Evolutionary conservation across 53 echinoderm and acorn worm genomes (phyloP).

Genomic region (Holothuria leucospilota): DNA sequence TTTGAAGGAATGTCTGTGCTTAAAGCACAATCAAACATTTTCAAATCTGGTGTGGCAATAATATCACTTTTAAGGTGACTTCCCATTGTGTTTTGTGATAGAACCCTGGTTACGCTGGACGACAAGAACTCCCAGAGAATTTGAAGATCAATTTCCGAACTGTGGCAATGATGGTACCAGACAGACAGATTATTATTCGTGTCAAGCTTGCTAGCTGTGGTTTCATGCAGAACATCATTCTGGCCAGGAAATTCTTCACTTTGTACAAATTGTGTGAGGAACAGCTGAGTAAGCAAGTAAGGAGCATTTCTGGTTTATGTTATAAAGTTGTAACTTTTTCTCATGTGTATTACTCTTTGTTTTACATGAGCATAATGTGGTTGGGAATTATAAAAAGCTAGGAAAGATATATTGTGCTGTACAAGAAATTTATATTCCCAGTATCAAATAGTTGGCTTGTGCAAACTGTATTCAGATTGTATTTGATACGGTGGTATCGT

Average conservation of each 20-base stretch:
- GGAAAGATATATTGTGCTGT: too few relatives aligned
- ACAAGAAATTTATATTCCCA: too few relatives aligned
- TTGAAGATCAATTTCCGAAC: conserved; percentile 99
- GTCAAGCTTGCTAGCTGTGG: conserved; percentile 99
- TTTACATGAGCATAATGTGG: too few relatives aligned
- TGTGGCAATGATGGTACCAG: conserved; percentile 99
- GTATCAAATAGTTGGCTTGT: too few relatives aligned
- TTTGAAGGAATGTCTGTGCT: too few relatives aligned
- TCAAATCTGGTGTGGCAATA: too few relatives aligned
- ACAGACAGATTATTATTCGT: conserved; percentile 98
- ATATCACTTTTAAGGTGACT: too few relatives aligned
- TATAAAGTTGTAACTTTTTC: not conserved
- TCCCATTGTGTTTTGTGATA: not conserved
- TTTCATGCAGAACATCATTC: conserved; percentile 98
- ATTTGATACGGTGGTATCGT: too few relatives aligned
- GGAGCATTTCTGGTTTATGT: not conserved
- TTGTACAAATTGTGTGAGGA: conserved; percentile 99
- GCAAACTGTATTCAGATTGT: too few relatives aligned
- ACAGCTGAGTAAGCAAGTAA: conserved; percentile 97
- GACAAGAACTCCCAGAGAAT: conserved; percentile 98
- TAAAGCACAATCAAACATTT: too few relatives aligned
- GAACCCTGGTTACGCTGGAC: conserved; percentile 99
- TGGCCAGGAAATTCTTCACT: conserved; percentile 97
- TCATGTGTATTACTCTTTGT: too few relatives aligned
- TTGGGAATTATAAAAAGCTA: too few relatives aligned